Base-by-base conservation (phyloP, 2,113 vertebrate genomes). In the Ameiurus melas region DNA sequence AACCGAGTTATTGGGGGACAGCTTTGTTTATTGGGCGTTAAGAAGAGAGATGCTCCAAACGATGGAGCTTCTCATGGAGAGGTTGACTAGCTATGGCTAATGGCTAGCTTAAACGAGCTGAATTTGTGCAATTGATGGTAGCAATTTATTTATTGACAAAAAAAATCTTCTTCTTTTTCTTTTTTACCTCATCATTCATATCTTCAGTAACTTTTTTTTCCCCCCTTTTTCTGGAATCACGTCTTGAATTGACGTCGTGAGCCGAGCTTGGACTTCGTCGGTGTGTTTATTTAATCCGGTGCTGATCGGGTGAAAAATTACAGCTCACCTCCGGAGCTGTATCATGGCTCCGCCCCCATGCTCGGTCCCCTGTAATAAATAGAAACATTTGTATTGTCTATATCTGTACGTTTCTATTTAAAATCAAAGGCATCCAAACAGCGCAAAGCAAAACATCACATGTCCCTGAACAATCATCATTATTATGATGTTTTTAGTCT, bases 351-450 rank as follows among this genome's bases (percentile, higher is more conserved):
- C 5, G 33, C 58, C 86, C 79, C 83, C 86, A 36, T 84, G 87
- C 27, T 39, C 22, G 9, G 14, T 47, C 6, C 85, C 93, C 95
- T 96, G 87, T 33, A 94, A 90, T 85, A 86, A 66, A 66, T 27
- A 80, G 0, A 51, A 73, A 47, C 5, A 78, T 17, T 25, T 81
- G 39, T 36, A 20, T 33, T 33, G 60, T 36, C 55, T 36, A 36
- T 60, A 25, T 55, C 51, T 30, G 19, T 53, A n/a, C 6, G 30
- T 17, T 19, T 80, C 5, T 22, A 64, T 47, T 0, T 14, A 85
- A 84, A 73, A 68, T 43, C 43, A 47, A 58, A 75, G 90, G 91
- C 82, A 90, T 77, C 58, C 92, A 75, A 86, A 88, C 36, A 90
- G 27, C 39, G 22, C 91, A 57, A 94, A 43, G 30, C 84, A 22